A percentile compares a stretch with the other conserved stretches of the same genome.
phyloP scores from a whole-genome alignment of 30 jellyfish, hydroid and myxozoan species.

The Aurelia sp. region DNA sequence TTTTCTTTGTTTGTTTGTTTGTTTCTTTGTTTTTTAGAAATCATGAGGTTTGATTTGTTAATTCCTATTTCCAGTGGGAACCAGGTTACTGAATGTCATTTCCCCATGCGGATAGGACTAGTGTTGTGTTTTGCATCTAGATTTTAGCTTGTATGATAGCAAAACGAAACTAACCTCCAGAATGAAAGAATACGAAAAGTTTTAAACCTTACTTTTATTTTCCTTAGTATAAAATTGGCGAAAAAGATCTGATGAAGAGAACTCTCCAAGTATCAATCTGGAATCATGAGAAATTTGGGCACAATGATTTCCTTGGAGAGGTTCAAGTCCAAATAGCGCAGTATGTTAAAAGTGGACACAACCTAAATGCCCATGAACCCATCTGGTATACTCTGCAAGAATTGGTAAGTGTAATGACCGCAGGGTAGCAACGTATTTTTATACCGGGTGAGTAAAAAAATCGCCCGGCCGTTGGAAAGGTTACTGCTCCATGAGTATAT shows the following conservation, averaged over 20 bases:
- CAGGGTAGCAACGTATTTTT: too few relatives aligned
- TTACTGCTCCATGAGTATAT: too few relatives aligned
- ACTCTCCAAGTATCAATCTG: conserved; percentile 89
- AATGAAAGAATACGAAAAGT: too few relatives aligned
- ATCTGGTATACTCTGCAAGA: conserved; percentile 98
- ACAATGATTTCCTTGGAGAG: conserved; percentile 96
- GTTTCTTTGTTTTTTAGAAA: too few relatives aligned
- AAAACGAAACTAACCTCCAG: not conserved
- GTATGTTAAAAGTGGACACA: conserved; percentile 82
- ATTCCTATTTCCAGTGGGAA: too few relatives aligned
- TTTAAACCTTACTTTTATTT: not conserved
- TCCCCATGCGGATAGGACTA: not conserved
- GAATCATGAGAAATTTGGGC: conserved; percentile 98
- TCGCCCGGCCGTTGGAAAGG: too few relatives aligned
- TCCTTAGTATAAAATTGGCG: conserved; percentile 86
- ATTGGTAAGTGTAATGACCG: conserved; percentile 52
- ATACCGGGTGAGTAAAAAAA: too few relatives aligned
- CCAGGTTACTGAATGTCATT: too few relatives aligned
- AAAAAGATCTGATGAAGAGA: conserved; percentile 85
- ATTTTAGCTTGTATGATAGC: not conserved
- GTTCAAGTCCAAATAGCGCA: conserved; percentile 89
- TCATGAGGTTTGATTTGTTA: too few relatives aligned
- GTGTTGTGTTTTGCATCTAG: not conserved
- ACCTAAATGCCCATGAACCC: conserved; percentile 71
- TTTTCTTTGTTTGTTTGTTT: too few relatives aligned